Evolutionary conservation across 2,888 invertebrate species (phyloP).

Genomic region (Drosophila antonietae): DNA sequence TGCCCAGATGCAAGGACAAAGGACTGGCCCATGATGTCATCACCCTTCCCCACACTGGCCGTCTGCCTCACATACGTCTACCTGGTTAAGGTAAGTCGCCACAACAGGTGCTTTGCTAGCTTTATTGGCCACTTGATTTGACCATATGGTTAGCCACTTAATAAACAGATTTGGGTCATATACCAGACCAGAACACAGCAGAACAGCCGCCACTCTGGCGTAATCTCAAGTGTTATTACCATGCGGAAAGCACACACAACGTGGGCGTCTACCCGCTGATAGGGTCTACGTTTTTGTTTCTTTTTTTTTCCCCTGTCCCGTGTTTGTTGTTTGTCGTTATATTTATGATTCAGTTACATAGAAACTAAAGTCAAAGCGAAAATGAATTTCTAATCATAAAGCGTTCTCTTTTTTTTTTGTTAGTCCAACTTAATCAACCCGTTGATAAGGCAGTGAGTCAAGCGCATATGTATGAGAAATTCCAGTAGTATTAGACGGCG

Average conservation of each 20-base stretch:
- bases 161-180: constrained; percentile 42
- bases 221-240: constrained; percentile 57
- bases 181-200: background rate
- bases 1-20: constrained; percentile 93
- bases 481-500: constrained; percentile 9
- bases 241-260: constrained; percentile 37
- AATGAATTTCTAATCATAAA: constrained; percentile 29
- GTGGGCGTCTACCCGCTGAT: constrained; percentile 38
- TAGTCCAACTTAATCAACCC: constrained; percentile 38
- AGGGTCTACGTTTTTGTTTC: constrained; percentile 3
- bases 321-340: constrained; percentile 2
- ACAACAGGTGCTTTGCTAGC: constrained; percentile 19
- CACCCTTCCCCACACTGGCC: constrained; percentile 95
- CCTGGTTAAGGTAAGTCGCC: constrained; percentile 90
- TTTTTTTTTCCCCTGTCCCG: background rate
- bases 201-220: constrained; percentile 3
- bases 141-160: constrained; percentile 8
- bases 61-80: constrained; percentile 95
- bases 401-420: constrained; percentile 21
- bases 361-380: background rate
- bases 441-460: constrained; percentile 53
- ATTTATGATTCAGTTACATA: constrained; percentile 41
- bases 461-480: background rate
- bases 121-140: constrained; percentile 11
- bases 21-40: constrained; percentile 96